Evolutionary conservation across 2,113 vertebrate genomes (phyloP).

Genomic region (Elaphurus davidianus): DNA sequence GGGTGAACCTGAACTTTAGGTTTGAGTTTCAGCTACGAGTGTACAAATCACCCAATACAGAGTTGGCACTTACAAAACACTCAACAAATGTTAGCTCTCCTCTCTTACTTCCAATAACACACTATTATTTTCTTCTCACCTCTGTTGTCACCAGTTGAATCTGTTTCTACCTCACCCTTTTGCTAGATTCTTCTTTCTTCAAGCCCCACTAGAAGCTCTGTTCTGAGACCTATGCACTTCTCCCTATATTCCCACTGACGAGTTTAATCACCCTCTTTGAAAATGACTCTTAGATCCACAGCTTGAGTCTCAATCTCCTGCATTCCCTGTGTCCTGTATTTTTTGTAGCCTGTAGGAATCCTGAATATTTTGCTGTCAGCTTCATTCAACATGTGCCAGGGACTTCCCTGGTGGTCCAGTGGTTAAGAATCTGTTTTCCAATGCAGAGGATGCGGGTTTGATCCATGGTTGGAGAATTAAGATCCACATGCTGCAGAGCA

Average conservation of each 20-base stretch:
- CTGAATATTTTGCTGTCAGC: neutral
- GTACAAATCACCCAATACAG: neutral
- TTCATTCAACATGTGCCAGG: neutral
- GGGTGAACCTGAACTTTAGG: neutral
- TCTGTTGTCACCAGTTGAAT: neutral
- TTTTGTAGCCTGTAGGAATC: neutral
- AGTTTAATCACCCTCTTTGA: neutral
- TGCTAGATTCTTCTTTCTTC: neutral
- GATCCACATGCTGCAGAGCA: neutral
- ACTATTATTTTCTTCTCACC: neutral
- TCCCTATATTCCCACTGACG: neutral
- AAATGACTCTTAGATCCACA: neutral
- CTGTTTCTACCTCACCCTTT: neutral
- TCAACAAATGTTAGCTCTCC: neutral
- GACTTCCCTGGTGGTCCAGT: neutral
- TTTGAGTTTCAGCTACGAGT: neutral
- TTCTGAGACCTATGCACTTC: neutral
- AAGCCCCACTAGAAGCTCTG: neutral
- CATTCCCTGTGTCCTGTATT: neutral
- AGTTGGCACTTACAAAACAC: neutral
- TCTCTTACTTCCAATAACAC: neutral
- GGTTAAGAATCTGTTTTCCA: neutral
- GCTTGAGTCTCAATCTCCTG: neutral
- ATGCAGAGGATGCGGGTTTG: neutral
- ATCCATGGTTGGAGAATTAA: neutral